Evolutionary conservation across 2,888 invertebrate genomes (phyloP), one percentile per base, ranked within the genome.

Genomic region (Xylota sylvarum): DNA sequence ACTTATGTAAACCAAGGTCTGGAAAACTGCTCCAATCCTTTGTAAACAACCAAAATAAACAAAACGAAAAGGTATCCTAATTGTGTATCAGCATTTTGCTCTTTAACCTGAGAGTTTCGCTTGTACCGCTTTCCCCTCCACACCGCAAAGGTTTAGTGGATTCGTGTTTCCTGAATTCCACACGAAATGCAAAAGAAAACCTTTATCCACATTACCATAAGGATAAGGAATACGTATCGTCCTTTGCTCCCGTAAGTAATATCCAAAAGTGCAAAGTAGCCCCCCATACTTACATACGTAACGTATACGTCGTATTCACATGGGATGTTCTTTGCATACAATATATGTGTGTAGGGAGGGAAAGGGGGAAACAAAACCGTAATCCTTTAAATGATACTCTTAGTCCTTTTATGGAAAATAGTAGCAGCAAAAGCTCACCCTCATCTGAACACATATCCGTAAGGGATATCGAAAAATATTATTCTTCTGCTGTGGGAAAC

Each of bases 321-420:
- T 32, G 60, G 52, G 46, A 55, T 9, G 30, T 9, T 62, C 37
- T 40, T 9, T 6, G 14, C 64, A 50, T 37, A 60, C 40, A 46
- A 55, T 55, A n/a, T n/a, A n/a, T n/a, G n/a, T n/a, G n/a, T n/a
- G 32, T 7, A 17, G 5, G 17, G 30, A 37, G 65, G 40, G 14
- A 19, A 1, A 17, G 23, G 35, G 65, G 27, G 69, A 77, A 77
- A 67, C 32, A 62, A 62, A 73, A 67, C 72, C 86, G 27, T 82
- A 82, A 86, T 86, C 82, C 77, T 72, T 86, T 86, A 86, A 86
- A 86, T 82, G 82, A 82, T 69, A 86, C 86, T 72, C 64, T 67
- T 65, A 86, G 77, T 52, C 72, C 50, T 77, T 82, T 82, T 77
- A 69, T 67, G 77, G 67, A 77, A 77, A 72, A 50, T 17, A 77